Percentiles rank a stretch among this genome's conserved stretches.
These are phyloP conservation scores for Heteromormyrus szaboi DNA, from an alignment of 2,797 vertebrate genomes.

Conservation along the genomic window DNA sequence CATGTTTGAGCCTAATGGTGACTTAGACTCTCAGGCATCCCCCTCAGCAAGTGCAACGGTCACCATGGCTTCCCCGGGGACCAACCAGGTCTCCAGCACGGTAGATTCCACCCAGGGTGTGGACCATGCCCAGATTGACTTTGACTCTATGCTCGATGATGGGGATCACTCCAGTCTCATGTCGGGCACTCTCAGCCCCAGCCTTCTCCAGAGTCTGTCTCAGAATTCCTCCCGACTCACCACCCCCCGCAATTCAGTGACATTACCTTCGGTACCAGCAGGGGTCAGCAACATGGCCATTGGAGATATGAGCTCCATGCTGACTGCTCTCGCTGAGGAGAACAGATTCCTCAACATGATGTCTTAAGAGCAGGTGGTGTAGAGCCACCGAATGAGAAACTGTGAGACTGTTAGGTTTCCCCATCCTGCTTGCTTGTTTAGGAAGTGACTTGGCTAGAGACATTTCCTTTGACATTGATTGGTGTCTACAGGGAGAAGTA, in stretches of 20 bases:
- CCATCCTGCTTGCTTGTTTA: not conserved
- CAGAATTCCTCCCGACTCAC: constrained; percentile 95
- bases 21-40: constrained; percentile 59
- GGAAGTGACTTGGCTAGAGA: not conserved
- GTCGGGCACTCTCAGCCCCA: constrained; percentile 89
- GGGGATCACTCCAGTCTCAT: constrained; percentile 94
- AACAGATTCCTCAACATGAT: constrained; percentile 97
- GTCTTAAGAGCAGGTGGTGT: constrained; percentile 61
- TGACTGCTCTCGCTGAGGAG: constrained; percentile 91
- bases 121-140: constrained; percentile 87
- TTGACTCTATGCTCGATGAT: constrained; percentile 93
- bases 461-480: not conserved
- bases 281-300: constrained; percentile 98
- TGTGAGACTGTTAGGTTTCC: not conserved
- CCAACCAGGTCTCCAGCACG: constrained; percentile 91
- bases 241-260: constrained; percentile 92
- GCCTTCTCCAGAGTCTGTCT: constrained; percentile 89
- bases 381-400: not conserved
- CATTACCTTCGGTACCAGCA: constrained; percentile 76
- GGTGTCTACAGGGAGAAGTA: not conserved
- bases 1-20: constrained; percentile 73
- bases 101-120: constrained; percentile 80
- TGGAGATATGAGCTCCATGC: constrained; percentile 98
- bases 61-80: constrained; percentile 78
- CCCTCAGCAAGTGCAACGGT: constrained; percentile 48